phyloP scores from a whole-genome alignment of 2,113 vertebrate genomes.

The Ciconia boyciana region DNA sequence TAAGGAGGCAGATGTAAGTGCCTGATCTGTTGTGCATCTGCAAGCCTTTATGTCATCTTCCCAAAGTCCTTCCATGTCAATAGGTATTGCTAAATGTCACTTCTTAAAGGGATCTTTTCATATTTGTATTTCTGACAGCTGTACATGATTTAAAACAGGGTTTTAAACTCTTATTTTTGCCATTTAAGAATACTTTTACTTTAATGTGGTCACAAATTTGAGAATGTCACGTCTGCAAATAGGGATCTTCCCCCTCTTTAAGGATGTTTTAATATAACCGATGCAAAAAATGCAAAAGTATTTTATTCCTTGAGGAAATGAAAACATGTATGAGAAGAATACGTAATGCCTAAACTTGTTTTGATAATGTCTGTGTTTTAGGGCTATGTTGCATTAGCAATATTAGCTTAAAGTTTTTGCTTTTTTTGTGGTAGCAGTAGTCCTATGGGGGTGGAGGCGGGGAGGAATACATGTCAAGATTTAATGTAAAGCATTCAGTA shows the following conservation, averaged over 20 bases:
- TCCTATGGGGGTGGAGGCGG: background rate
- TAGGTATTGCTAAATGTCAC: background rate
- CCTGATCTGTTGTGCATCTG: background rate
- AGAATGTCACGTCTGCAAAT: background rate
- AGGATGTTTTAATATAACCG: background rate
- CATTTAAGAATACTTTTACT: background rate
- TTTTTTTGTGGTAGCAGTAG: background rate
- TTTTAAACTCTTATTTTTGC: background rate
- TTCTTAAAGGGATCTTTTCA: background rate
- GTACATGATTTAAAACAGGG: background rate
- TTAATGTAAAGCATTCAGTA: background rate
- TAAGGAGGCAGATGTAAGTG: conserved; percentile 31
- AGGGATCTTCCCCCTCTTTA: background rate
- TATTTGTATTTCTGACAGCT: background rate
- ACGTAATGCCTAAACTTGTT: background rate
- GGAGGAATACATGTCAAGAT: background rate
- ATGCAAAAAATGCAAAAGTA: background rate
- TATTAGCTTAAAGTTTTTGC: background rate
- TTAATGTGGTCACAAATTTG: background rate
- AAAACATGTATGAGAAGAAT: background rate
- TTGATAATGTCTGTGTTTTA: background rate
- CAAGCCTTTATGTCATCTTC: background rate
- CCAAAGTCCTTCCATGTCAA: background rate
- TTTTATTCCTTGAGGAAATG: background rate
- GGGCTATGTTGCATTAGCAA: background rate